Conservation (phyloP, 2,113 vertebrate genomes). For the Hemibates koningsi region DNA sequence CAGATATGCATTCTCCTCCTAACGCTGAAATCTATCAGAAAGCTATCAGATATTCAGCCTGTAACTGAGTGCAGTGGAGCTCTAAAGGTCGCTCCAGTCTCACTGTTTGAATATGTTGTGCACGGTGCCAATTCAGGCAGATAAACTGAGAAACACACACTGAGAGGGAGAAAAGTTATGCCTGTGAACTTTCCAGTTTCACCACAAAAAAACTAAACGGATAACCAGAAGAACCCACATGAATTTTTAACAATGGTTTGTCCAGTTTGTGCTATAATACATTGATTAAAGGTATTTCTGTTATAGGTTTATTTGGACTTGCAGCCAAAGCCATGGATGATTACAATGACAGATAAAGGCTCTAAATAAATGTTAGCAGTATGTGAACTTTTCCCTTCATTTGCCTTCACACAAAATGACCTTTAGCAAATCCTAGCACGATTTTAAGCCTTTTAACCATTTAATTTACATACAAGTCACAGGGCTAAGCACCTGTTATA, state of each 20-base stretch:
- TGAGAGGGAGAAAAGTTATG: not conserved
- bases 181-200: not conserved
- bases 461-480: not conserved
- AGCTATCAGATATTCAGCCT: not conserved
- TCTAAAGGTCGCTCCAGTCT: not conserved
- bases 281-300: not conserved
- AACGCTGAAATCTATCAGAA: not conserved
- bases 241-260: rapidly evolving
- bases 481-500: not conserved
- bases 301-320: not conserved
- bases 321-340: rapidly evolving
- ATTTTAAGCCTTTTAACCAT: not conserved
- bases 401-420: not conserved
- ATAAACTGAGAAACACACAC: not conserved
- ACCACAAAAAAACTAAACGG: not conserved
- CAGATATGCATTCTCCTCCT: not conserved
- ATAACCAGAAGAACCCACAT: not conserved
- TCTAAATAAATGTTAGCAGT: not conserved
- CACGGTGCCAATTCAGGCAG: not conserved
- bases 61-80: not conserved
- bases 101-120: not conserved
- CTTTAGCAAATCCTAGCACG: rapidly evolving
- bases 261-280: not conserved
- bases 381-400: rapidly evolving
- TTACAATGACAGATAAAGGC: not conserved